Evolutionary conservation across 2,797 vertebrate species (phyloP).

Genomic region (Otus scops): DNA sequence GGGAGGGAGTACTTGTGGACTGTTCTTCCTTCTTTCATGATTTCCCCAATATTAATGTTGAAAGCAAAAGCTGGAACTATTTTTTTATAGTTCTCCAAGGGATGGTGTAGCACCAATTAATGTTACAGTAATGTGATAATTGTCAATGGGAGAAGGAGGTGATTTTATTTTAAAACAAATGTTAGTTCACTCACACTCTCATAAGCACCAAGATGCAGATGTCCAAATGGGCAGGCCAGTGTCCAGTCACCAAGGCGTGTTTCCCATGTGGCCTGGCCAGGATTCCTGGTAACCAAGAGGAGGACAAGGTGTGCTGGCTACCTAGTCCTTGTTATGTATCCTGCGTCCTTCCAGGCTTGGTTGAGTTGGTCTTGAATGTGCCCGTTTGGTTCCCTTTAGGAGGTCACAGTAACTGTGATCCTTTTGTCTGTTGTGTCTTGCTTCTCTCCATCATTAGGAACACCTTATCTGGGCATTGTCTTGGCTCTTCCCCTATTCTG

Average conservation of each 20-base stretch:
- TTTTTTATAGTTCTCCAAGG: background rate
- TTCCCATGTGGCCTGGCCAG: background rate
- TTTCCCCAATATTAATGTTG: background rate
- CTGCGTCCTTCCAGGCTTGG: background rate
- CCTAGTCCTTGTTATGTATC: background rate
- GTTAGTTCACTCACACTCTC: background rate
- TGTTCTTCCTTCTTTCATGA: background rate
- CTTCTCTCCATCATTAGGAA: background rate
- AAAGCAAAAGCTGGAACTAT: background rate
- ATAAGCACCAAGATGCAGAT: background rate
- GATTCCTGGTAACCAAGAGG: background rate
- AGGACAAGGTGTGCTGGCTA: background rate
- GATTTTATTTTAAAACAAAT: background rate
- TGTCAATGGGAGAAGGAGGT: background rate
- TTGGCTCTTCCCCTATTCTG: background rate
- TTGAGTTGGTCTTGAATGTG: background rate
- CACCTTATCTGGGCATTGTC: background rate
- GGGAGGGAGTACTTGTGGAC: background rate
- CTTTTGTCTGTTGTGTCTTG: fast-evolving
- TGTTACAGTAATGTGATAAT: background rate
- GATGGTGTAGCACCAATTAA: background rate
- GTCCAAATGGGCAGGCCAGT: background rate
- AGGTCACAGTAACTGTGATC: background rate
- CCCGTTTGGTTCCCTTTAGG: background rate
- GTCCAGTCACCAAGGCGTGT: background rate